Evolutionary conservation across 2,888 invertebrate genomes (phyloP), one percentile per base, ranked within the genome.

Genomic region (Sminthurides aquaticus): DNA sequence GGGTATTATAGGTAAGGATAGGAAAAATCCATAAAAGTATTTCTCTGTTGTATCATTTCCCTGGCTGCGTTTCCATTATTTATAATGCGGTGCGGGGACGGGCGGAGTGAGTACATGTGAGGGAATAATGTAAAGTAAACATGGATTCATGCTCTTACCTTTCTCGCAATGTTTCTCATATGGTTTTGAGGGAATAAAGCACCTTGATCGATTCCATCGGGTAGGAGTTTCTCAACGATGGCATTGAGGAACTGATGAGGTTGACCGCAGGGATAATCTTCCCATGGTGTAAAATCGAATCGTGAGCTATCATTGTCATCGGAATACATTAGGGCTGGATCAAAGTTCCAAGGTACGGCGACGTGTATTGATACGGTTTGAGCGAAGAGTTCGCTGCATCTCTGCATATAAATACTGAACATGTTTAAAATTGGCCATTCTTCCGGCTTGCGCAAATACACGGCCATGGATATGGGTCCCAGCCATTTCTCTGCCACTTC

Each of bases 171-270:
- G 78, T 94, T 94, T 71, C 93, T 81, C 80, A 93, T 80, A 76
- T 91, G 90, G 77, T 93, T 94, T 79, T 93, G 93, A 0, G 93
- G 93, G 77, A 93, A 93, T 0, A 88, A 85, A 76, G 69, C 67
- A 55, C 62, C 60, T 48, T 67, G 69, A 54, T 71, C 71, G 3
- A 71, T 65, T 55, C 70, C 70, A 11, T 68, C 63, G 26, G 81
- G 78, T 1, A 84, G 81, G 48, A 88, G 80, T 25, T 82, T 80
- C 63, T 83, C 85, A 1, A 86, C 78, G 20, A 90, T 79, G 54
- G 81, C 79, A 67, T 82, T 82, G 29, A 88, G 77, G 0, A 84
- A 84, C 25, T 85, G 80, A 59, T 89, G 87, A 0, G 87, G 87
- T 67, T 84, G 83, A 29, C 84, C 83, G 76, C 92, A 92, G n/a